Percentiles rank a stretch among this genome's conserved stretches.
These are phyloP conservation scores for Xenopus borealis DNA, from an alignment of 2,113 vertebrate species.

Conservation along the genomic window DNA sequence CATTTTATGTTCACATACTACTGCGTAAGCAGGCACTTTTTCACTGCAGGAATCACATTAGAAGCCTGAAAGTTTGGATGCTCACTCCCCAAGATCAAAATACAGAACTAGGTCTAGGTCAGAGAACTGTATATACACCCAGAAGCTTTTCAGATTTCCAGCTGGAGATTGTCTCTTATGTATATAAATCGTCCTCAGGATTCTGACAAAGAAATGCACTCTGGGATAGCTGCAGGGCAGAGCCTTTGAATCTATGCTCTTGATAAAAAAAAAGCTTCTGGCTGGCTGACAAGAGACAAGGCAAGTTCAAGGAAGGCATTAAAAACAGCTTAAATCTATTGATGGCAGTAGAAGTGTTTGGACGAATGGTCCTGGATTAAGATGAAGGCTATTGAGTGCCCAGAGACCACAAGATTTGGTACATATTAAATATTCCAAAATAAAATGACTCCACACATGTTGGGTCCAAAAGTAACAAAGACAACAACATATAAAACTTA, in stretches of 20 bases:
- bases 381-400: constrained; percentile 55
- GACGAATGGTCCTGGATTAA: constrained; percentile 63
- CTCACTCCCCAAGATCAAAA: constrained; percentile 74
- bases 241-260: constrained; percentile 71
- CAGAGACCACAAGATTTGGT: constrained; percentile 47
- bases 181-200: constrained; percentile 75
- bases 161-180: constrained; percentile 75
- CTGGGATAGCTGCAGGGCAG: constrained; percentile 76
- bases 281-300: constrained; percentile 73
- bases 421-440: constrained; percentile 47
- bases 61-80: constrained; percentile 68
- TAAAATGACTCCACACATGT: constrained; percentile 17
- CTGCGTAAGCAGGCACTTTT: constrained; percentile 67
- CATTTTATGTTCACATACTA: constrained; percentile 68
- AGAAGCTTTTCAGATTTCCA: constrained; percentile 71
- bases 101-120: constrained; percentile 75
- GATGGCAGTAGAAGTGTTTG: constrained; percentile 63
- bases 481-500: neutral
- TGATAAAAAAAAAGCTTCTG: constrained; percentile 67
- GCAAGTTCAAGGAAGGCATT: constrained; percentile 67
- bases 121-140: constrained; percentile 66
- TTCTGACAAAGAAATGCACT: constrained; percentile 73
- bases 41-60: constrained; percentile 67
- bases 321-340: constrained; percentile 68
- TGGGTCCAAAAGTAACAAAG: constrained; percentile 13